Evolutionary conservation across 2,797 vertebrate species (phyloP), one percentile per base, ranked within the genome.

Genomic region (Semotilus atromaculatus): DNA sequence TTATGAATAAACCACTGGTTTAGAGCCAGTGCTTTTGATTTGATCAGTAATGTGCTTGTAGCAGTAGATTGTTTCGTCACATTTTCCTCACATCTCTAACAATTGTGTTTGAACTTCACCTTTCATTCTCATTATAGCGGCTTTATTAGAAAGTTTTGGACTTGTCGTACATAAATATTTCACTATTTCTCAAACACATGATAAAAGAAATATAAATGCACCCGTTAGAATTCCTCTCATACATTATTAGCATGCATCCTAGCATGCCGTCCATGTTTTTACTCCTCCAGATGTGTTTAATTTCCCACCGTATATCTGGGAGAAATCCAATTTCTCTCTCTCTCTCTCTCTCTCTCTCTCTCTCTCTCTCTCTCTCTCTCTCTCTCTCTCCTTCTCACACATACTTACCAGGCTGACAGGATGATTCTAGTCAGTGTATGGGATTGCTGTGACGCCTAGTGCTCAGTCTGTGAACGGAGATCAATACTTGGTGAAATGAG

Each of bases 401-500:
- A 87, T 80, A 86, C 74, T 71, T 82, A 86, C 48, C 80, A 18
- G 77, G 48, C 60, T 76, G 81, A 70, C 86, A 90, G 88, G 90
- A 89, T 90, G 85, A 91, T 85, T 83, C 78, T 87, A 85, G 87
- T 79, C 82, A 73, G 18, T 89, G 88, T 89, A 80, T 71, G 38
- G 40, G 78, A 68, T 91, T 82, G 85, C 88, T 82, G 76, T 87
- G 85, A 92, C 87, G 83, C 82, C 86, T 67, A 48, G 71, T 79
- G 87, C 77, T 87, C 86, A 85, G 89, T 87, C 84, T 82, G 88
- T 31, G 80, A 86, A 81, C 60, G 16, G 78, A 87, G 92, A 94
- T 94, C 92, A 87, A 93, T 93, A 91, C 72, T 67, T 72, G 85
- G 80, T 89, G 90, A 86, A 79, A 88, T 88, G 26, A 85, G 86